Conservation (phyloP, 2,113 vertebrate genomes). For the Rana temporaria region DNA sequence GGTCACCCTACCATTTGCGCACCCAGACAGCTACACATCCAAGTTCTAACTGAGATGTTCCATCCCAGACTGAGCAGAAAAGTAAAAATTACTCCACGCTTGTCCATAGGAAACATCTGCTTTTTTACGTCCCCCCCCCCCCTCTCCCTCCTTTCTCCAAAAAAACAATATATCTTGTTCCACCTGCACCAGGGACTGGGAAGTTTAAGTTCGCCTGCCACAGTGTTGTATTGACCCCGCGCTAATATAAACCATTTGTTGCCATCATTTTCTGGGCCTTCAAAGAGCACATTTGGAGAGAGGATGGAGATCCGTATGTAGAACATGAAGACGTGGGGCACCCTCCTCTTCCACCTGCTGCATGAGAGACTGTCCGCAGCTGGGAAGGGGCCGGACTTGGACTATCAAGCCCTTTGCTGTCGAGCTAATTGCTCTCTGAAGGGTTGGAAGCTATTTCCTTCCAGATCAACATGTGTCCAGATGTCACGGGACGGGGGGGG, state of each 20-base stretch:
- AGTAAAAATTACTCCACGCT: background rate
- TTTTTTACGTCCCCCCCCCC: background rate
- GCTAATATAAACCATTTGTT: slow-evolving; percentile 36
- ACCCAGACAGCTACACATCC: background rate
- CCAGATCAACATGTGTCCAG: slow-evolving; percentile 51
- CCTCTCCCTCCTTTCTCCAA: background rate
- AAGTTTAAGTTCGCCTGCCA: background rate
- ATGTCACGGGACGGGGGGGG: background rate
- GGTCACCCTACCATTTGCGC: too few species aligned
- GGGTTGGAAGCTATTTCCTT: slow-evolving; percentile 48
- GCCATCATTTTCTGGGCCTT: slow-evolving; percentile 23
- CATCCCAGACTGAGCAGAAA: background rate
- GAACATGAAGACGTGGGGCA: background rate
- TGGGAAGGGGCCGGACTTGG: slow-evolving; percentile 46
- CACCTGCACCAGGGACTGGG: slow-evolving; percentile 37
- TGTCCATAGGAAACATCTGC: slow-evolving; percentile 36
- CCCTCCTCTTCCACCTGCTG: slow-evolving; percentile 49
- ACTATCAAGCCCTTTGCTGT: background rate
- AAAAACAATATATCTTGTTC: slow-evolving; percentile 28
- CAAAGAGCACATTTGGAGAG: slow-evolving; percentile 29
- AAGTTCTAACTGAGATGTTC: slow-evolving; percentile 16
- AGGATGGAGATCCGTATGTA: background rate
- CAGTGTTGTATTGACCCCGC: slow-evolving; percentile 20
- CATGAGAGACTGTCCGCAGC: background rate
- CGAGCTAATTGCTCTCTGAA: slow-evolving; percentile 47